phyloP scores from a whole-genome alignment of 2,113 vertebrate species.

The Hippolais icterina region DNA sequence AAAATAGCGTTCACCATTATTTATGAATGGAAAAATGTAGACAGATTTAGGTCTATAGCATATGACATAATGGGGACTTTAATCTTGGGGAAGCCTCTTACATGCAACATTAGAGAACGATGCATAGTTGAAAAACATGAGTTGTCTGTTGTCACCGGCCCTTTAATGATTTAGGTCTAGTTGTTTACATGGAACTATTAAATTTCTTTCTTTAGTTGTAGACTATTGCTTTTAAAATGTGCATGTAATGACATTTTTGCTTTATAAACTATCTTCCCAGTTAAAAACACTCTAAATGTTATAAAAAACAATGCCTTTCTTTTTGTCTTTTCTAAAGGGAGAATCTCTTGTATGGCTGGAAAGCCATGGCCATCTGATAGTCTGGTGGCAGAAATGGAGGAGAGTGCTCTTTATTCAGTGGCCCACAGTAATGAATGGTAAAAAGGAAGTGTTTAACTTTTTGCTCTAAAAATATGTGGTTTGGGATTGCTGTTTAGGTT shows the following conservation, averaged over 20 bases:
- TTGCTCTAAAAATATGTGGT: neutral
- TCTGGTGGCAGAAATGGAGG: neutral
- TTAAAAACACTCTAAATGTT: neutral
- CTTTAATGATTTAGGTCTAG: neutral
- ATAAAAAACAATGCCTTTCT: neutral
- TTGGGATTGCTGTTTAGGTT: neutral
- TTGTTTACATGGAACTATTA: neutral
- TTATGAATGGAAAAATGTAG: neutral
- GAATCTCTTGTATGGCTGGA: neutral
- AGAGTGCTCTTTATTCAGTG: neutral
- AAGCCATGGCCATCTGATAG: neutral
- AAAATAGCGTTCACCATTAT: neutral
- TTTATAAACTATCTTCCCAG: neutral
- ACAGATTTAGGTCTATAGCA: neutral
- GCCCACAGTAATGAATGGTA: neutral
- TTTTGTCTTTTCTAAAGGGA: neutral
- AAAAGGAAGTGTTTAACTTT: neutral
- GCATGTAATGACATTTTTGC: neutral
- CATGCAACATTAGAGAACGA: neutral
- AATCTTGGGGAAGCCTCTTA: neutral
- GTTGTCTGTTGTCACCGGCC: neutral
- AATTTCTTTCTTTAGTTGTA: neutral
- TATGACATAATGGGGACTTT: neutral
- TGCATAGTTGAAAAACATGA: neutral
- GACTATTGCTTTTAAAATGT: constrained; percentile 7